Evolutionary conservation across 2,113 vertebrate genomes (phyloP).

Genomic region (Cisticola juncidis): DNA sequence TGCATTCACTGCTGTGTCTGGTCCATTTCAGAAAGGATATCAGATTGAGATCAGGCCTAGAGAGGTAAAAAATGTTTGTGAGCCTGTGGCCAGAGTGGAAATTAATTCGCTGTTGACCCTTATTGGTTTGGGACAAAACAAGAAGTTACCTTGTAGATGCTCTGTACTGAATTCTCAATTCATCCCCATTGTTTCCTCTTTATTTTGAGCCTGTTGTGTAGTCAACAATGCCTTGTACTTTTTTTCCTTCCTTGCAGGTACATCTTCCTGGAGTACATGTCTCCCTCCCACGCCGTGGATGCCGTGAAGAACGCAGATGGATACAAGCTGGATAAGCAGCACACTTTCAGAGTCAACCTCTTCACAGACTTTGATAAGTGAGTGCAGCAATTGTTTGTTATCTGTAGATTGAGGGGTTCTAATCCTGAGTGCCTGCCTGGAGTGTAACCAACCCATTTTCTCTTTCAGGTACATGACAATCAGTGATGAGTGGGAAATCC

Average conservation of each 20-base stretch:
- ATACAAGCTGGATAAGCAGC: conserved; percentile 98
- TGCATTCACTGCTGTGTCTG: background rate
- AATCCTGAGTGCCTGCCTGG: background rate
- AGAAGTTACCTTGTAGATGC: background rate
- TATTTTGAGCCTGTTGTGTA: background rate
- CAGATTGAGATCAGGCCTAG: background rate
- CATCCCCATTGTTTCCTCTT: background rate
- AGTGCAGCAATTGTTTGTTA: background rate
- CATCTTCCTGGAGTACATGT: conserved; percentile 95
- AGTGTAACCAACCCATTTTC: background rate
- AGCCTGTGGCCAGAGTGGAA: background rate
- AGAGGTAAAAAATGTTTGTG: background rate
- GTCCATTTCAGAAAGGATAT: background rate
- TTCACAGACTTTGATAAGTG: conserved; percentile 99
- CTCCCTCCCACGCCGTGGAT: conserved; percentile 88
- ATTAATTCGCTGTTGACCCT: background rate
- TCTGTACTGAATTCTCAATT: background rate
- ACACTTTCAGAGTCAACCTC: conserved; percentile 96
- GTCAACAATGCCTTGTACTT: fast-evolving
- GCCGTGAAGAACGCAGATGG: conserved; percentile 95
- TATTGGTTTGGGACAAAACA: background rate
- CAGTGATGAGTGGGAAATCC: conserved; percentile 95
- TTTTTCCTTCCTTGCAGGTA: conserved; percentile 74
- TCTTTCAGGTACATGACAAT: conserved; percentile 92
- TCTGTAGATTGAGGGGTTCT: background rate